Base-by-base conservation (phyloP, 2,113 vertebrate species). In the Oryzias curvinotus region DNA sequence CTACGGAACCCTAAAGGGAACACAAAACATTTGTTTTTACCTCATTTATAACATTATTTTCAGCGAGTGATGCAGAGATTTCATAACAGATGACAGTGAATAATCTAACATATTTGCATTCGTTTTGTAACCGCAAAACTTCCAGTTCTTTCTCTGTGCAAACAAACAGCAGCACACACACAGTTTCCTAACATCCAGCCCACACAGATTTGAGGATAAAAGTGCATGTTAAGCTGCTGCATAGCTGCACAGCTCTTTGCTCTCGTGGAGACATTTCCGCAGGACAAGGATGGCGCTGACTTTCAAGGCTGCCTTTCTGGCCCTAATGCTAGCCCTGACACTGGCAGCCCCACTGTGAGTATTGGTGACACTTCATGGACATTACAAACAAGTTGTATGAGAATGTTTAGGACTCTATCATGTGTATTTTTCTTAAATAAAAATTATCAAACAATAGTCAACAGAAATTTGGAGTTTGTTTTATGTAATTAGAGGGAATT, bases 261-360 rank as follows among this genome's bases (percentile, higher is more conserved):
- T 77, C 57, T 59, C 52, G 50, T 17, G 52, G 30, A 65, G 56
- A 70, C 61, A 73, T 60, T 25, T 62, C 63, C 57, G 28, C 47
- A 4, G 71, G 58, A 77, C 51, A 6, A 85, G 7, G 69, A 91
- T 92, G 91, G 73, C 77, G 58, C 65, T 68, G 25, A 5, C 89
- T 71, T 57, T 55, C 46, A 47, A 52, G 62, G 56, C 71, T 36
- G 71, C 89, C 23, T 66, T 65, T 52, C 61, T 87, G 62, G 78
- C 80, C 61, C 51, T 83, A 4, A 52, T 53, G 19, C 43, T 92
- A 1, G 26, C 62, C 21, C 53, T 79, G 5, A 58, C 63, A 8
- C 18, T 44, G 5, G 73, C 72, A 12, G 80, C 76, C 13, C 88
- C 85, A 43, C 15, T 14, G 89, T 92, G 68, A 91, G 90, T 91